Evolutionary conservation across 2,797 vertebrate species (phyloP).

Genomic region (Percopsis omiscomaycus): DNA sequence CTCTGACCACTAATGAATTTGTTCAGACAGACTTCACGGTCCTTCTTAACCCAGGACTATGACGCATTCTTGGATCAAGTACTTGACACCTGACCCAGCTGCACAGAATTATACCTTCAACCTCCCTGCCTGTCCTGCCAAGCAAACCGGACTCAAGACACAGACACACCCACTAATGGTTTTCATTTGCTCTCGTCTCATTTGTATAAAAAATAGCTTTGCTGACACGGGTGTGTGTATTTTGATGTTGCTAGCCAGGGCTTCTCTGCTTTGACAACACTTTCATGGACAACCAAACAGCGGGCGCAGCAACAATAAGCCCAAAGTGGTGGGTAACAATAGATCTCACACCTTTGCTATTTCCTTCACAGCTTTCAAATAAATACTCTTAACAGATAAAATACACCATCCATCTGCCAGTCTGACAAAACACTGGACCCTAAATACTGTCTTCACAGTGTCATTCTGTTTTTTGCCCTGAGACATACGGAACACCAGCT

Average conservation of each 20-base stretch:
- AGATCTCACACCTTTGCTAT: constrained; percentile 21
- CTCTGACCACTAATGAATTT: constrained; percentile 40
- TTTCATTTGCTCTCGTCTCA: background rate
- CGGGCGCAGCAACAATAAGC: constrained; percentile 6
- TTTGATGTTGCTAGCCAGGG: constrained; percentile 27
- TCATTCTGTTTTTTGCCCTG: background rate
- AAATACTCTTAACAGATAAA: constrained; percentile 46
- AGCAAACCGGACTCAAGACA: constrained; percentile 12
- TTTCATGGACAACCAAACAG: constrained; percentile 11
- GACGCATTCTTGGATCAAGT: constrained; percentile 48
- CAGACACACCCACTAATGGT: background rate
- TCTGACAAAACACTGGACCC: constrained; percentile 19
- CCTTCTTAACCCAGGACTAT: constrained; percentile 16
- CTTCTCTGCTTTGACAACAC: constrained; percentile 22
- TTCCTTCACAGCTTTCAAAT: constrained; percentile 35
- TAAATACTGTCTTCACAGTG: constrained; percentile 14
- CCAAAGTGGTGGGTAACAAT: background rate
- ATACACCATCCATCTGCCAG: constrained; percentile 43
- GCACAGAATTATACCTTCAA: constrained; percentile 32
- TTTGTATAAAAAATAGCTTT: background rate
- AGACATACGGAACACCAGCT: background rate
- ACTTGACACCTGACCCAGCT: constrained; percentile 43
- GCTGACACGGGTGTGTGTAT: constrained; percentile 7
- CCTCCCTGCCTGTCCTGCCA: constrained; percentile 32
- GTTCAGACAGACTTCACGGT: constrained; percentile 28